Conservation (phyloP, 2,797 vertebrate genomes). For the Syngnathus acus region DNA sequence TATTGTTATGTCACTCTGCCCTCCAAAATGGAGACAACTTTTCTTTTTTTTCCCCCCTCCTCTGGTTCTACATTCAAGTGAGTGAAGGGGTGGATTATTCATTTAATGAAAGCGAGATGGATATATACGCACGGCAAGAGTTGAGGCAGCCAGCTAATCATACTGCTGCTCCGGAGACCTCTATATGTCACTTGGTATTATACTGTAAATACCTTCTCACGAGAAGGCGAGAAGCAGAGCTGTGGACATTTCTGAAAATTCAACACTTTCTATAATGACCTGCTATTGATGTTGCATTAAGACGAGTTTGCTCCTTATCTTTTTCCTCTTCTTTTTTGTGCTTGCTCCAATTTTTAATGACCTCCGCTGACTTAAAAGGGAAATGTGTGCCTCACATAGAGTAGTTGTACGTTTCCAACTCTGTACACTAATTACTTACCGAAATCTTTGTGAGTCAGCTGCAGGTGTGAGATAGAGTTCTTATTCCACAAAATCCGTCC, state of each 20-base stretch:
- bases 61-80: slow-evolving; percentile 22
- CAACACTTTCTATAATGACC: slow-evolving; percentile 52
- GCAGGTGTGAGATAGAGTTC: slow-evolving; percentile 1
- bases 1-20: slow-evolving; percentile 41
- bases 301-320: slow-evolving; percentile 52
- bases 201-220: slow-evolving; percentile 51
- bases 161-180: slow-evolving; percentile 57
- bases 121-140: slow-evolving; percentile 47
- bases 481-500: background rate
- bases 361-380: slow-evolving; percentile 5
- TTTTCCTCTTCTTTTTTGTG: slow-evolving; percentile 7
- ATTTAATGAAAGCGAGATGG: slow-evolving; percentile 58
- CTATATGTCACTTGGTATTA: slow-evolving; percentile 68
- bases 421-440: slow-evolving; percentile 1
- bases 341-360: slow-evolving; percentile 38
- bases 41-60: slow-evolving; percentile 5
- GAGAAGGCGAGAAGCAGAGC: slow-evolving; percentile 30
- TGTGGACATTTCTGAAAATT: slow-evolving; percentile 43
- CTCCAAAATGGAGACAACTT: slow-evolving; percentile 20
- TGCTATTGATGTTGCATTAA: slow-evolving; percentile 15
- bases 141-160: slow-evolving; percentile 55
- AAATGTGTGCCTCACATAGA: slow-evolving; percentile 8
- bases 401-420: background rate
- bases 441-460: background rate
- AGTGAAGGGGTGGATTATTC: slow-evolving; percentile 61